Evolutionary conservation across 2,797 vertebrate species (phyloP).

Genomic region (Catostomus latipinnis): DNA sequence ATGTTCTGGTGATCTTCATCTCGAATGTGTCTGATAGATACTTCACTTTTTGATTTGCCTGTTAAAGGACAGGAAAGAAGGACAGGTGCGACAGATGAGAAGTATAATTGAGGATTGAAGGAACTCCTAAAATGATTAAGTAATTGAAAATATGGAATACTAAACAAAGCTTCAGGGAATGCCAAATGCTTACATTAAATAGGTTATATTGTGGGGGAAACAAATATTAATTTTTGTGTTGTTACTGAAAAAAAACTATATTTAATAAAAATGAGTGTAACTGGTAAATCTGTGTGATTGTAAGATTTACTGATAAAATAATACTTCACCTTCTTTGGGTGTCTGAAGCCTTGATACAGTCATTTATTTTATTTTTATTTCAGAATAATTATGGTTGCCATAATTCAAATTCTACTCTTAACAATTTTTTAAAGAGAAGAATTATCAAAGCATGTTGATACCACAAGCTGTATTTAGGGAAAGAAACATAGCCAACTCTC

Average conservation of each 20-base stretch:
- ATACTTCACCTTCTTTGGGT: neutral
- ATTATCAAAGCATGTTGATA: neutral
- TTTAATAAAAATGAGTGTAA: neutral
- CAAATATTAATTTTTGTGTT: neutral
- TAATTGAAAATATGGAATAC: neutral
- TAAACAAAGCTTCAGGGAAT: neutral
- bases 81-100: neutral
- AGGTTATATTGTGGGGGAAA: too few relatives aligned
- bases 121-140: neutral
- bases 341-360: neutral
- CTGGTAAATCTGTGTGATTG: neutral
- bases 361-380: neutral
- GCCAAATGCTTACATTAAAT: neutral
- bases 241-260: neutral
- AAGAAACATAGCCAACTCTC: neutral
- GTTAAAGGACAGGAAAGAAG: conserved; percentile 27
- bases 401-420: neutral
- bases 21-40: conserved; percentile 44
- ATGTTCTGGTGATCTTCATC: conserved; percentile 33
- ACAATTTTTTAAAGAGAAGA: neutral
- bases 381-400: neutral
- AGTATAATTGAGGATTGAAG: neutral
- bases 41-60: conserved; percentile 58
- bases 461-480: neutral
- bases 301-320: neutral